Evolutionary conservation across 2,888 invertebrate genomes (phyloP), one percentile per base, ranked within the genome.

Genomic region (Baccha elongata): DNA sequence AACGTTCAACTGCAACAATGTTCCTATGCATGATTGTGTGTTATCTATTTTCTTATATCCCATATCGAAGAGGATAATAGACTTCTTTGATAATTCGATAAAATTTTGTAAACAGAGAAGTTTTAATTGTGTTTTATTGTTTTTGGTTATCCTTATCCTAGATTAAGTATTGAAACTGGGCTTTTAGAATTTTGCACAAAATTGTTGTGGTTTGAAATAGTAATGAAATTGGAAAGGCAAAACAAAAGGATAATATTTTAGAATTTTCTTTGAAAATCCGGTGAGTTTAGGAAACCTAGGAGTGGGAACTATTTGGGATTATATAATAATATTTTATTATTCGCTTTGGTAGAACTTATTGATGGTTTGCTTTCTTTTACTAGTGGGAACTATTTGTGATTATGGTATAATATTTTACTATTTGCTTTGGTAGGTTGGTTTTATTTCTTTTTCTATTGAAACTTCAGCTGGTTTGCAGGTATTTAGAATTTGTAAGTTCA

Each of bases 101-200:
- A 44, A 58, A 55, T 60, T 64, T 58, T 15, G 7, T 48, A 50
- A 29, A 58, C 46, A 55, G 58, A 65, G 42, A 60, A 42, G 75
- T 75, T 75, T 75, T 71, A 75, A 81, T 81, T 71, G 79, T 81
- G 60, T 71, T 81, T 75, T 75, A 75, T 81, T 81, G 81, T 81
- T 71, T 81, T 40, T 60, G 40, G 58, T 60, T 42, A 60, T 53
- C 37, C 58, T 71, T 75, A 75, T 81, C 71, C 52, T 13, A 65
- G 58, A 53, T 60, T n/a, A 46, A 60, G 32, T 52, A 1, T 10
- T 23, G 50, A 46, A 52, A 75, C 60, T 81, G 58, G 65, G 60
- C 44, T 75, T 71, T 75, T 37, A 17, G 65, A 46, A 53, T 58
- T 68, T 46, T 15, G 2, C 13, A 32, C 5, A 29, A 17, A 37